These are phyloP conservation scores for Zootoca vivipara DNA, from an alignment of 2,113 vertebrate genomes.

Conservation along the genomic window DNA sequence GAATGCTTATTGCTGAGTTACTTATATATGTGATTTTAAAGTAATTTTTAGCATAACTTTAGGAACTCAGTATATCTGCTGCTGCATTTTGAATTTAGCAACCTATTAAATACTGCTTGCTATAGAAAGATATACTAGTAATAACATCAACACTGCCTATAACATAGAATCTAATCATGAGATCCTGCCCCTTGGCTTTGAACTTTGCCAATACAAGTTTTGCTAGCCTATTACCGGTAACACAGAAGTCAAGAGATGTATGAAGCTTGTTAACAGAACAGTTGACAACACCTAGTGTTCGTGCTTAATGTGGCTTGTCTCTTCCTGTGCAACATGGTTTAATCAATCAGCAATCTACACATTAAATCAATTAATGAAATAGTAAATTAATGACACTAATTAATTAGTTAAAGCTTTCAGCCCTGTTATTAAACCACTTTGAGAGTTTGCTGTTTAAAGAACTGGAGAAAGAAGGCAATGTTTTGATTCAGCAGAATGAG, in stretches of 20 bases:
- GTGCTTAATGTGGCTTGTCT: slow-evolving; percentile 23
- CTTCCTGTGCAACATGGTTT: background rate
- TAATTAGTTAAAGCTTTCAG: slow-evolving; percentile 32
- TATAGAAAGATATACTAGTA: background rate
- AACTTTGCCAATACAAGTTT: background rate
- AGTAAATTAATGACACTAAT: slow-evolving; percentile 34
- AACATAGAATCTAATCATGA: background rate
- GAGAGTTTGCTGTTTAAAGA: slow-evolving; percentile 15
- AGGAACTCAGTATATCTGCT: background rate
- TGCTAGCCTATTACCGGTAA: background rate
- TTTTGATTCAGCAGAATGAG: background rate
- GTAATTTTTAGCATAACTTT: background rate
- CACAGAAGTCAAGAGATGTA: background rate
- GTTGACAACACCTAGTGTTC: background rate
- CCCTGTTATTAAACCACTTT: slow-evolving; percentile 18
- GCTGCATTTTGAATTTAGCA: background rate
- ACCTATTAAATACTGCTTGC: background rate
- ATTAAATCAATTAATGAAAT: slow-evolving; percentile 41
- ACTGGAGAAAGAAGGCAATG: background rate
- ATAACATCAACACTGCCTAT: background rate
- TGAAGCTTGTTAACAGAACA: slow-evolving; percentile 19
- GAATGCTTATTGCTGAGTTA: background rate
- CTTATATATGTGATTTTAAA: background rate
- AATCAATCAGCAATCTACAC: slow-evolving; percentile 32
- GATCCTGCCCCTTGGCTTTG: background rate